Evolutionary conservation across 2,113 vertebrate genomes (phyloP).

Genomic region (Mirounga angustirostris): DNA sequence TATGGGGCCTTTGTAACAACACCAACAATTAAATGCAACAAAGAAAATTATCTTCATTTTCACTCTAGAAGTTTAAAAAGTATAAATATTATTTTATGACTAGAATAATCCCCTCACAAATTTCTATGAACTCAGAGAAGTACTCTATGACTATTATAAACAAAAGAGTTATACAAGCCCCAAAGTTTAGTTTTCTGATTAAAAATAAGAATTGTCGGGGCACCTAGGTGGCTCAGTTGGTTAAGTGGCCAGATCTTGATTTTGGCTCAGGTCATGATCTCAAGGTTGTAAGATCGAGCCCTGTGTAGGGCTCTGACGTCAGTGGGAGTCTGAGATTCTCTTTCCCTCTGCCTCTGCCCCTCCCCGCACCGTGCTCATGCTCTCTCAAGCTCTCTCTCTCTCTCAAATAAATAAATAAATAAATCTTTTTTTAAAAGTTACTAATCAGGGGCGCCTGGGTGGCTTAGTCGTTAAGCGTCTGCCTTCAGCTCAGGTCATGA

Average conservation of each 20-base stretch:
- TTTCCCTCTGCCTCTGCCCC: not conserved
- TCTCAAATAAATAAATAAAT: not conserved
- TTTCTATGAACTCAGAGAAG: not conserved
- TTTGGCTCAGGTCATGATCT: not conserved
- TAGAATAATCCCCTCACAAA: not conserved
- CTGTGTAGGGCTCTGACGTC: not conserved
- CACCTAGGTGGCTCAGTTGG: not conserved
- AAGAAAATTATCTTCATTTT: conserved; percentile 31
- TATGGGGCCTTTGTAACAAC: not conserved
- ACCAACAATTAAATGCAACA: not conserved
- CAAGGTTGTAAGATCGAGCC: not conserved
- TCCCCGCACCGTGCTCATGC: accelerated
- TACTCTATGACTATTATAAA: not conserved
- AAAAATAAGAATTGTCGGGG: not conserved
- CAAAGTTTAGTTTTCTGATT: not conserved
- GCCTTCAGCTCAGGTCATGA: no score
- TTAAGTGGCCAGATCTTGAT: not conserved
- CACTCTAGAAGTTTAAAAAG: conserved; percentile 51
- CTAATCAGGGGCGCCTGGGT: not conserved
- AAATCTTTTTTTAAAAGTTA: not conserved
- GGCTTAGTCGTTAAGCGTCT: no score
- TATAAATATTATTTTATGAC: not conserved
- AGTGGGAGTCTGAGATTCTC: not conserved
- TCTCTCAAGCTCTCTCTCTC: not conserved
- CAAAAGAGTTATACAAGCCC: not conserved